A percentile compares a stretch with the other conserved stretches of the same genome.
Evolutionary conservation across 2,797 vertebrate genomes (phyloP).

Genomic region (Enteromius paludinosus): DNA sequence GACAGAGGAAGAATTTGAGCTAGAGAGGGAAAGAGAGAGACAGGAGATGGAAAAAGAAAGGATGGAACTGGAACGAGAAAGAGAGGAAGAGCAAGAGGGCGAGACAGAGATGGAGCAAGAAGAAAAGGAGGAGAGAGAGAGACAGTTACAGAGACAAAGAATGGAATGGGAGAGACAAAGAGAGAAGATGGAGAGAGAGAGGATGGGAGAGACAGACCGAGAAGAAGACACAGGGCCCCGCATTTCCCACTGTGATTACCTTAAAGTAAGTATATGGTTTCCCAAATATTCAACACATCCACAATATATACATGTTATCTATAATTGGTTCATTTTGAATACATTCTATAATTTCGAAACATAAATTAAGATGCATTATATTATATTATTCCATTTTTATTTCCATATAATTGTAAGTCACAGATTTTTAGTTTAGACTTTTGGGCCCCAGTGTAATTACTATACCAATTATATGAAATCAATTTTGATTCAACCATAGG

Average conservation of each 20-base stretch:
- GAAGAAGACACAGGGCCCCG: conserved; percentile 48
- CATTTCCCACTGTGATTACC: conserved; percentile 68
- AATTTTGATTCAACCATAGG: neutral
- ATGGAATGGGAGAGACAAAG: conserved; percentile 60
- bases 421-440: neutral
- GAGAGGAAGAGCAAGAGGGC: conserved; percentile 32
- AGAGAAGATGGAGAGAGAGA: conserved; percentile 64
- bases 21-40: conserved; percentile 61
- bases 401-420: neutral
- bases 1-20: conserved; percentile 63
- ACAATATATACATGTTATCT: neutral
- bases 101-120: conserved; percentile 14
- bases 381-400: neutral
- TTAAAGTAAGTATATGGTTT: conserved; percentile 71
- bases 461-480: too few relatives aligned
- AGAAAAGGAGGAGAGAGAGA: conserved; percentile 43
- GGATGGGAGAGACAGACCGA: conserved; percentile 57
- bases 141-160: conserved; percentile 52
- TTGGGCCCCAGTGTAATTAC: neutral
- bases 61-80: conserved; percentile 46
- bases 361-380: too few relatives aligned
- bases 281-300: neutral
- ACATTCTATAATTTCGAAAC: neutral
- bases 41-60: conserved; percentile 51
- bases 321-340: neutral